phyloP scores from a whole-genome alignment of 2,888 invertebrate species.

The Ectemnius cavifrons region DNA sequence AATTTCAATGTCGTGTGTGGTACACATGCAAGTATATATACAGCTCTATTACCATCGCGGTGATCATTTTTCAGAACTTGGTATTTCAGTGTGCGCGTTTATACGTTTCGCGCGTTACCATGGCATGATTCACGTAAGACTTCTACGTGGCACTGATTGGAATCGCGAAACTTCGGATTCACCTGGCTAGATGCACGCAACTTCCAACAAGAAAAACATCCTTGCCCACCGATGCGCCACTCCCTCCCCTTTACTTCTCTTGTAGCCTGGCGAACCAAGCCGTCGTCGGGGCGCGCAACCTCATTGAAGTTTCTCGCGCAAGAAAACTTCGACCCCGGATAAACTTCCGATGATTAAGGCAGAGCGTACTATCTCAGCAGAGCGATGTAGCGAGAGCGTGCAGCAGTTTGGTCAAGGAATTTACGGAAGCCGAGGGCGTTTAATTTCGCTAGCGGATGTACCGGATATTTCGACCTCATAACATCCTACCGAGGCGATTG shows the following conservation, averaged over 20 bases:
- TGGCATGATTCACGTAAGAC: conserved; percentile 37
- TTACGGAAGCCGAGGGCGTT: too few relatives aligned
- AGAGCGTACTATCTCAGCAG: not conserved
- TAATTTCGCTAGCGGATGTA: too few relatives aligned
- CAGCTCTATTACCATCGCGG: not conserved
- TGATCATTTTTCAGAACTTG: conserved; percentile 44
- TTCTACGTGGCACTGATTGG: conserved; percentile 20
- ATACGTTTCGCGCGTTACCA: conserved; percentile 22
- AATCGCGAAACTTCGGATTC: conserved; percentile 5
- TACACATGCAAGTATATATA: too few relatives aligned
- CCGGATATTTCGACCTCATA: too few relatives aligned
- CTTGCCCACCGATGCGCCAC: too few relatives aligned
- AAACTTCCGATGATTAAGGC: conserved; percentile 15
- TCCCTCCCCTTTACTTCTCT: too few relatives aligned
- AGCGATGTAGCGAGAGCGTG: too few relatives aligned
- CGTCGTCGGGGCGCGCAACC: too few relatives aligned
- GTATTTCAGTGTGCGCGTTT: conserved; percentile 17
- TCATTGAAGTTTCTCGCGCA: not conserved
- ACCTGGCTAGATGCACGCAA: conserved; percentile 4
- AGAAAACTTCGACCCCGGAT: not conserved
- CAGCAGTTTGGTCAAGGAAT: too few relatives aligned
- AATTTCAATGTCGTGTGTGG: conserved; percentile 43
- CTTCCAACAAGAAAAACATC: conserved; percentile 5
- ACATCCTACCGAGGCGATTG: too few relatives aligned
- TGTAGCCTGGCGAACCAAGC: too few relatives aligned